Evolutionary conservation across 2,888 invertebrate species (phyloP).

Genomic region (Scaptomyza cyrtandrae): DNA sequence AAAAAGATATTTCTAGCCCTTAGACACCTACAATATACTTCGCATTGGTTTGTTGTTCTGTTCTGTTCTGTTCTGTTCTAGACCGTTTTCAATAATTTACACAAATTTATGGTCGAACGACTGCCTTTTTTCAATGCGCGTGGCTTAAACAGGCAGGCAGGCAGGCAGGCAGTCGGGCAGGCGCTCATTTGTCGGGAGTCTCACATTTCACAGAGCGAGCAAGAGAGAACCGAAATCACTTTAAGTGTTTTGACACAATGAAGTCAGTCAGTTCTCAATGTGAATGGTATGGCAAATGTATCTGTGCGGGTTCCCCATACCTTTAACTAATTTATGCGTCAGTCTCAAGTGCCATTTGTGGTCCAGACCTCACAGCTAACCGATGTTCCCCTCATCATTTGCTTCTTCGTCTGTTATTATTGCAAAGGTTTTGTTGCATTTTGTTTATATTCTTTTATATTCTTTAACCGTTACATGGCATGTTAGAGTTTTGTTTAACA

Average conservation of each 20-base stretch:
- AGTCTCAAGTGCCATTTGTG: conserved; percentile 78
- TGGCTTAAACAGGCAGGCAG: conserved; percentile 26
- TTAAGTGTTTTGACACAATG: conserved; percentile 79
- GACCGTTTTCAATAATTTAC: conserved; percentile 73
- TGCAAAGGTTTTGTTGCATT: conserved; percentile 69
- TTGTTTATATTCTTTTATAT: conserved; percentile 52
- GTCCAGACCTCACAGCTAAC: conserved; percentile 67
- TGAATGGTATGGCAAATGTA: conserved; percentile 1
- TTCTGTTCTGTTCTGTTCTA: conserved; percentile 4
- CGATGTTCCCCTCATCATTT: conserved; percentile 18
- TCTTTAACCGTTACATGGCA: conserved; percentile 53
- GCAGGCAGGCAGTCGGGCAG: conserved; percentile 30
- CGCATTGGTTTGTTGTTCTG: conserved; percentile 11
- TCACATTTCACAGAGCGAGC: conserved; percentile 58
- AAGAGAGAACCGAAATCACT: conserved; percentile 64
- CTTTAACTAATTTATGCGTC: conserved; percentile 76
- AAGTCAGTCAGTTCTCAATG: conserved; percentile 62
- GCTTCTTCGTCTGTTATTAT: conserved; percentile 39
- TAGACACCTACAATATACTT: conserved; percentile 57
- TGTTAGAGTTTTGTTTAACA: conserved; percentile 77
- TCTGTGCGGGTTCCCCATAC: conserved; percentile 50
- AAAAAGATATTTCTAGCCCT: conserved; percentile 12
- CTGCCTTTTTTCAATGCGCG: conserved; percentile 56
- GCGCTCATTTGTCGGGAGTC: conserved; percentile 49
- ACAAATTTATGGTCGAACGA: conserved; percentile 70